Base-by-base conservation (phyloP, 2,113 vertebrate species). In the Puffinus mauretanicus region DNA sequence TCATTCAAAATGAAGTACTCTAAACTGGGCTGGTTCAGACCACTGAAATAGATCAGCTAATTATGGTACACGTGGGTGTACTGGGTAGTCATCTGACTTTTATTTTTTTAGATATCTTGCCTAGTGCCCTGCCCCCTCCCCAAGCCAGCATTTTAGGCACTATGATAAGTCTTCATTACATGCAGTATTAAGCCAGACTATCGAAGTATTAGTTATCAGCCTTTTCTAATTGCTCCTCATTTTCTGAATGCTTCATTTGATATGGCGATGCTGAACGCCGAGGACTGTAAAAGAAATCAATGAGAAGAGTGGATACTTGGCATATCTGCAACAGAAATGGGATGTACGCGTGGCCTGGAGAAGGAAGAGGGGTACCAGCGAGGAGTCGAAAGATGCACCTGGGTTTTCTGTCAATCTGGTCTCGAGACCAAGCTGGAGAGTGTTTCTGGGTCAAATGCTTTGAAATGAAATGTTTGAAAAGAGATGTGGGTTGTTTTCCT, bases 41-140 rank as follows among this genome's bases (percentile, higher is more conserved):
- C 94, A 82, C 95, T 15, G 91, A 96, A 96, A 97, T 92, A 96
- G 94, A 77, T 6, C 13, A 80, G 96, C 95, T 96, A 96, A 97
- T 93, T 96, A 15, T 95, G 96, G 96, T 76, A 40, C 72, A 55
- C 0, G 95, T 97, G 96, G 96, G 96, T 30, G 96, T 93, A 76
- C 71, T 47, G 92, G 61, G 93, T 52, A 96, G 69, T 91, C 96
- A 96, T 64, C 93, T 97, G 96, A 94, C 82, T 96, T 70, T 79
- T 73, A 57, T 82, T 85, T 96, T 95, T 93, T 86, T 65, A 96
- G 96, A 19, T 57, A 36, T 87, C 89, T 93, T 24, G 18, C 79
- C 30, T 16, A 90, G 67, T 24, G 9, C 65, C 87, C 94, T 89
- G 69, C 73, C 86, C 86, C 93, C 72, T 89, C 82, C 89, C 94